Evolutionary conservation across 2,888 invertebrate species (phyloP).

Genomic region (Seira sanloemensis): DNA sequence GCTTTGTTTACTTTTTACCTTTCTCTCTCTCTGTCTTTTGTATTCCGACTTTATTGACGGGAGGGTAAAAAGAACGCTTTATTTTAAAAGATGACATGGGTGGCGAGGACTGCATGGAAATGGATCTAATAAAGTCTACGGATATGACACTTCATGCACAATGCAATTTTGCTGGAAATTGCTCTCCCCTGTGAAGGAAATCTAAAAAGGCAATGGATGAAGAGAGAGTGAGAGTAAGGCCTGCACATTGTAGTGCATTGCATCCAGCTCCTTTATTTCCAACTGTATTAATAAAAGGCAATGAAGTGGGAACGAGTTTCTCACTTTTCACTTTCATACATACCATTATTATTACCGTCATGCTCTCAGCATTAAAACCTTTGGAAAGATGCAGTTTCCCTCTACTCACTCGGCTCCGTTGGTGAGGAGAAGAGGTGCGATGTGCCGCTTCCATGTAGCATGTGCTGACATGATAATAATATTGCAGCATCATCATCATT

Average conservation of each 20-base stretch:
- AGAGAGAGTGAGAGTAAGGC: not conserved
- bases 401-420: too few relatives aligned
- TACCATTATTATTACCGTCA: too few relatives aligned
- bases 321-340: slow-evolving; percentile 46
- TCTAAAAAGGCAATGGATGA: slow-evolving; percentile 17
- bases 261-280: not conserved
- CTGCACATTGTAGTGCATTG: not conserved
- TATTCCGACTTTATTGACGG: not conserved
- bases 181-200: slow-evolving; percentile 48
- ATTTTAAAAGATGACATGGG: not conserved
- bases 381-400: not conserved
- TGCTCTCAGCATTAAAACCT: not conserved
- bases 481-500: slow-evolving; percentile 60
- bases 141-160: slow-evolving; percentile 48
- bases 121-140: slow-evolving; percentile 43
- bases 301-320: slow-evolving; percentile 30
- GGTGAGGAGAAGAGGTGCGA: not conserved
- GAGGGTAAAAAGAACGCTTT: not conserved
- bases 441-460: not conserved
- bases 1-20: slow-evolving; percentile 3
- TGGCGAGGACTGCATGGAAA: slow-evolving; percentile 35
- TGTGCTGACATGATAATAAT: slow-evolving; percentile 51
- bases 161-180: slow-evolving; percentile 42
- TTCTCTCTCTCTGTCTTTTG: not conserved
- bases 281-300: not conserved